phyloP scores from a whole-genome alignment of 2,797 vertebrate genomes.

The Coregonus sp. region DNA sequence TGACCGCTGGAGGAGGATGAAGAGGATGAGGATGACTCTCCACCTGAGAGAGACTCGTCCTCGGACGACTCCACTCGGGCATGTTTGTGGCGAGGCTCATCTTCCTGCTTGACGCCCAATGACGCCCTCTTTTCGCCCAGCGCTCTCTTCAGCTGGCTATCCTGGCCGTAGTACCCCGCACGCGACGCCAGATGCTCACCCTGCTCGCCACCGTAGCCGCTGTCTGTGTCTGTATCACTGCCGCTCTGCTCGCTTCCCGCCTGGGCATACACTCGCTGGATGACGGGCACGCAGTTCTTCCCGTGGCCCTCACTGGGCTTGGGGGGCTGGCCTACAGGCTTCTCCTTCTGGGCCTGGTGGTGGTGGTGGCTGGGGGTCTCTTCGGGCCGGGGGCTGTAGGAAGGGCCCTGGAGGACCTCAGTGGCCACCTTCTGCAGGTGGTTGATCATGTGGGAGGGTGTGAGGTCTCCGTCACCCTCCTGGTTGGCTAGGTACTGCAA shows the following conservation, averaged over 20 bases:
- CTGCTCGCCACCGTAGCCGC: constrained; percentile 93
- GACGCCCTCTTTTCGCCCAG: constrained; percentile 73
- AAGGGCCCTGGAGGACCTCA: constrained; percentile 82
- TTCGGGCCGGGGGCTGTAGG: constrained; percentile 54
- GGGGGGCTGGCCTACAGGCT: constrained; percentile 63
- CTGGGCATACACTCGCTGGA: constrained; percentile 88
- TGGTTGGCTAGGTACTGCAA: constrained; percentile 89
- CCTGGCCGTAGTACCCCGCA: constrained; percentile 74
- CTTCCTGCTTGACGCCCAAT: constrained; percentile 88
- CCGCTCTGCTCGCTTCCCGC: constrained; percentile 90
- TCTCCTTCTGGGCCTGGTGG: constrained; percentile 77
- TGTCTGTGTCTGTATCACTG: constrained; percentile 97
- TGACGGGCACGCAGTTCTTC: constrained; percentile 96
- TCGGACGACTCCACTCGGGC: constrained; percentile 83
- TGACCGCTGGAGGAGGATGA: constrained; percentile 69
- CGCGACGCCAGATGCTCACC: constrained; percentile 73
- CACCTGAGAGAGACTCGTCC: constrained; percentile 81
- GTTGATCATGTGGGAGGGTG: constrained; percentile 81
- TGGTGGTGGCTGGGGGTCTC: constrained; percentile 64
- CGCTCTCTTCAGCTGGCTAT: constrained; percentile 71
- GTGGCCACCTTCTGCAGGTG: constrained; percentile 91
- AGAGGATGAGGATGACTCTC: constrained; percentile 54
- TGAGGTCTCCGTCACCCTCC: constrained; percentile 81
- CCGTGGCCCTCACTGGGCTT: constrained; percentile 83
- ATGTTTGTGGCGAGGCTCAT: constrained; percentile 84